These are phyloP conservation scores for Calypte anna DNA, from an alignment of 2,113 vertebrate genomes.

Conservation along the genomic window DNA sequence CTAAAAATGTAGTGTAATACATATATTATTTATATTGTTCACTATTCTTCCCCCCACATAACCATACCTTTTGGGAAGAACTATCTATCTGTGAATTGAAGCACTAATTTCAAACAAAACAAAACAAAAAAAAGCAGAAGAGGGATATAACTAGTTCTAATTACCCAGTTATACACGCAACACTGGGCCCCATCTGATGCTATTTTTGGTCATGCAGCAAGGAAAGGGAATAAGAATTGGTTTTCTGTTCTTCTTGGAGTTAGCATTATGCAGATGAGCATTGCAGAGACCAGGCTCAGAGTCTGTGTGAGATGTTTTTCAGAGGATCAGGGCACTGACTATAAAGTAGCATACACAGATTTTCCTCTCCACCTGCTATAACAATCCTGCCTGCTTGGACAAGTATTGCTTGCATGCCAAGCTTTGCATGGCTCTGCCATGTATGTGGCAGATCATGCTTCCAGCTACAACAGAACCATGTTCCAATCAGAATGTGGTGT, in stretches of 20 bases:
- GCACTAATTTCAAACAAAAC: neutral
- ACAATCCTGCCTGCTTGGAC: accelerated
- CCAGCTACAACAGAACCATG: neutral
- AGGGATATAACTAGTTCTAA: neutral
- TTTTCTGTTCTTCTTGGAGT: neutral
- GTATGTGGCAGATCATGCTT: neutral
- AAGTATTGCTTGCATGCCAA: accelerated
- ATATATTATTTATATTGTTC: neutral
- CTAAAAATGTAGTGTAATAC: neutral
- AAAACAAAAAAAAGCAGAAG: neutral
- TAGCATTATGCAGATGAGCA: neutral
- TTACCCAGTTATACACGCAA: neutral
- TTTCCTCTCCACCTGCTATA: neutral
- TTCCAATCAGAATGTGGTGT: neutral
- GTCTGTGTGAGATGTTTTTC: neutral
- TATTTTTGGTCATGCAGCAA: neutral
- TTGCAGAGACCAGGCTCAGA: neutral
- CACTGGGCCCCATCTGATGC: neutral
- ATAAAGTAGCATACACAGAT: neutral
- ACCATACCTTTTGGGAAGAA: neutral
- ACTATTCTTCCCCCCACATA: neutral
- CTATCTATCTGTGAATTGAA: neutral
- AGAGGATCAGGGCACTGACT: neutral
- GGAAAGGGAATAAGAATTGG: neutral
- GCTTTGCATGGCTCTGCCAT: neutral